These are phyloP conservation scores for Philypnodon macrostomus DNA, from an alignment of 2,797 vertebrate species.

Conservation along the genomic window DNA sequence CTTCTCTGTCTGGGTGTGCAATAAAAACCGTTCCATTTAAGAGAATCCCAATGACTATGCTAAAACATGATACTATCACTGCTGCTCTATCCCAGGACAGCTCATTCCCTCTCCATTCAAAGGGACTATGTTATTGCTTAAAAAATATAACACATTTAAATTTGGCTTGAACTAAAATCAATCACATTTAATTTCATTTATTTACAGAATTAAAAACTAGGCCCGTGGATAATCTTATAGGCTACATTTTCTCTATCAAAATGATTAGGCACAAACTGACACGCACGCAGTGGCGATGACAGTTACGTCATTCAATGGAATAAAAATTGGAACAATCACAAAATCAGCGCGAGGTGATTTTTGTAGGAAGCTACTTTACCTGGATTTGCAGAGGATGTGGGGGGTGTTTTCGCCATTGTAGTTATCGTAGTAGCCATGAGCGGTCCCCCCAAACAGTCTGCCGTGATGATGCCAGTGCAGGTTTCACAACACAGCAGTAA, in stretches of 20 bases:
- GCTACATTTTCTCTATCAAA: neutral
- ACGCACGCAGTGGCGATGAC: constrained; percentile 31
- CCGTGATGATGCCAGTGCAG: constrained; percentile 38
- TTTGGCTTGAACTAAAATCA: no score
- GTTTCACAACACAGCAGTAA: constrained; percentile 20
- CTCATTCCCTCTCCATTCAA: constrained; percentile 10
- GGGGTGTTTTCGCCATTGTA: constrained; percentile 66
- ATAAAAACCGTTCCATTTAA: constrained; percentile 1
- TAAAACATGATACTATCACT: constrained; percentile 22
- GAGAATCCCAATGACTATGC: constrained; percentile 4
- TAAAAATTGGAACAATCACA: constrained; percentile 14
- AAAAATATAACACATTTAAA: no score
- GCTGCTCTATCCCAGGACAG: neutral
- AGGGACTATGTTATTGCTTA: no score
- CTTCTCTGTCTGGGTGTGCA: constrained; percentile 13
- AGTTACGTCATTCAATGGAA: constrained; percentile 58
- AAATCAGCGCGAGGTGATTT: neutral
- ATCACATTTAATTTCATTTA: no score
- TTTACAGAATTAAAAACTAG: neutral
- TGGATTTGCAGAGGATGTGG: constrained; percentile 47
- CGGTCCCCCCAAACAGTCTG: constrained; percentile 28
- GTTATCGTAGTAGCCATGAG: constrained; percentile 15
- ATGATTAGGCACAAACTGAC: constrained; percentile 8
- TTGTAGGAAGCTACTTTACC: constrained; percentile 59
- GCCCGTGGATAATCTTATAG: no score